phyloP scores from a whole-genome alignment of 2,797 vertebrate genomes.

The Sternarchorhynchus goeldii region DNA sequence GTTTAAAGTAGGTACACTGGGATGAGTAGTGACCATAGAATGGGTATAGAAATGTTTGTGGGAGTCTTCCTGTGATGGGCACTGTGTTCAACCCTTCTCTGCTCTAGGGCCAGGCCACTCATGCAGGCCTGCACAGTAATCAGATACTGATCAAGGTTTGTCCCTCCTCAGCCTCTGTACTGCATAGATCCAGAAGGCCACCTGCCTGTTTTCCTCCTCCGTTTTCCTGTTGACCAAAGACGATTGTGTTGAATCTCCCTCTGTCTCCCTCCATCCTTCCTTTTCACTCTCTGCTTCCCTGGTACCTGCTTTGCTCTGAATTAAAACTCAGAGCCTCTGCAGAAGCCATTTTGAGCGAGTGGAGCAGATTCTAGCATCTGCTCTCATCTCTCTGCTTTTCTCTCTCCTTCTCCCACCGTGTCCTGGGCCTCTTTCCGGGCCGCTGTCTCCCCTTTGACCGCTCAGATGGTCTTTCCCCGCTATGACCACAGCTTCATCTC shows the following conservation, averaged over 20 bases:
- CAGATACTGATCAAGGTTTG: constrained; percentile 66
- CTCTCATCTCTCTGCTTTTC: constrained; percentile 11
- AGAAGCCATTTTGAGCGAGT: not conserved
- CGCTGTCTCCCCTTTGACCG: constrained; percentile 6
- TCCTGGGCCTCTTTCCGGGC: constrained; percentile 32
- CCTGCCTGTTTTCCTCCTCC: constrained; percentile 12
- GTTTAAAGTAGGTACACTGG: too few species aligned
- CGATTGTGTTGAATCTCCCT: constrained; percentile 13
- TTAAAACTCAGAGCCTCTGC: not conserved
- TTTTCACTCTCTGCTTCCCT: not conserved
- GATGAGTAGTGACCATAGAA: too few species aligned
- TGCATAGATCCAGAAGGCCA: not conserved
- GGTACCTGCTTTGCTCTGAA: not conserved
- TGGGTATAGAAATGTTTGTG: constrained; percentile 2
- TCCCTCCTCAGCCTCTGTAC: constrained; percentile 30
- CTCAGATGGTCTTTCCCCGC: constrained; percentile 80
- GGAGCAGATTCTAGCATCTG: not conserved
- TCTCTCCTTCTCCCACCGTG: constrained; percentile 20
- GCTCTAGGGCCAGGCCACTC: constrained; percentile 56
- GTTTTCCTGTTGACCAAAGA: constrained; percentile 16
- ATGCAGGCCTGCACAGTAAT: constrained; percentile 62
- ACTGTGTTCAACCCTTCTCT: constrained; percentile 35
- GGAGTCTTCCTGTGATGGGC: constrained; percentile 23
- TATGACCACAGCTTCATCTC: constrained; percentile 77
- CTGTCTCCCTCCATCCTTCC: not conserved